These are phyloP conservation scores for Clarias macrocephalus DNA, from an alignment of 2,113 vertebrate species.

Conservation along the genomic window DNA sequence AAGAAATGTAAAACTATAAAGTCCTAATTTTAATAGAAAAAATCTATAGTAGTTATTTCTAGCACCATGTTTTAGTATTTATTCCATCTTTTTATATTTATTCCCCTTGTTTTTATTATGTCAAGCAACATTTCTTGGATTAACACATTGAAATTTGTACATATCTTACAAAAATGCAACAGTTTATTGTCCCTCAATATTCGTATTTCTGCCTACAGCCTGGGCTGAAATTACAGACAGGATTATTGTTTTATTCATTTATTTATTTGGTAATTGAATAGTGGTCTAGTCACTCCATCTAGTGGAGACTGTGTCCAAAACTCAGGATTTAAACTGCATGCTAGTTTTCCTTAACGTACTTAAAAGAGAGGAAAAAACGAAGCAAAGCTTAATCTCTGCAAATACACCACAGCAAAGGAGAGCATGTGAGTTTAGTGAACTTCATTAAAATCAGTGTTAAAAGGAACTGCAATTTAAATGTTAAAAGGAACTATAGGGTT, in stretches of 20 bases:
- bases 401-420: neutral
- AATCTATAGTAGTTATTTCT: neutral
- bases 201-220: neutral
- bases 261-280: neutral
- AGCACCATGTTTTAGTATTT: neutral
- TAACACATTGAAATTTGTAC: neutral
- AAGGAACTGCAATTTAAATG: conserved; percentile 1
- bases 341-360: neutral
- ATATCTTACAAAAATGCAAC: no score
- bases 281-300: conserved; percentile 42
- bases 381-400: neutral
- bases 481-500: conserved; percentile 13
- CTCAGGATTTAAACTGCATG: neutral
- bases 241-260: neutral
- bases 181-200: neutral
- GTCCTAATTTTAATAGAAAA: neutral
- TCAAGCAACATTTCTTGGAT: neutral
- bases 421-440: neutral
- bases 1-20: neutral
- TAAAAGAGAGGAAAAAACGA: neutral
- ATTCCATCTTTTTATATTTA: neutral
- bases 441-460: neutral
- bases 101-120: neutral
- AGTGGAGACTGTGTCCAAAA: conserved; percentile 44
- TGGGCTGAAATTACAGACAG: neutral